Percentiles rank a stretch among this genome's conserved stretches.
phyloP scores from a whole-genome alignment of 2,888 invertebrate species.

The Hydrotaea diabolus region DNA sequence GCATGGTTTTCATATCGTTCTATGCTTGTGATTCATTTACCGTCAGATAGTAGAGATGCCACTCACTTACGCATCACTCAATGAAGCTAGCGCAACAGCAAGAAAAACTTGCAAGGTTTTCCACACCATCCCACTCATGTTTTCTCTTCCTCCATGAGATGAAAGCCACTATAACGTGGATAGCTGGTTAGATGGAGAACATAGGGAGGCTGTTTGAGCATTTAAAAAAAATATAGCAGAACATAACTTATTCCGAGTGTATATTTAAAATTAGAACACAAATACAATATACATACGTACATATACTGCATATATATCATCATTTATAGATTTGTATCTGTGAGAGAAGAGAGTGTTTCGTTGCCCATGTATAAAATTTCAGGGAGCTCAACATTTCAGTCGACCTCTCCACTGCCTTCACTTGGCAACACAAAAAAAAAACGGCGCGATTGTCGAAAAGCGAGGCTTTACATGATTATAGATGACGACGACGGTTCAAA shows the following conservation, averaged over 20 bases:
- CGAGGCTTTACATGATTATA: not conserved
- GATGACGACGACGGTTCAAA: not conserved
- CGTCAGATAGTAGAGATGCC: not conserved
- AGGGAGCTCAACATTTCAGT: not conserved
- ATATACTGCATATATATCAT: not conserved
- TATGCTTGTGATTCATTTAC: not conserved
- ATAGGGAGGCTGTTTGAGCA: not conserved
- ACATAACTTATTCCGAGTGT: not conserved
- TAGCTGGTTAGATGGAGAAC: not conserved
- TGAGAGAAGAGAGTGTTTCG: not conserved
- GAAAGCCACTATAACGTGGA: not conserved
- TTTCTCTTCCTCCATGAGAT: not conserved
- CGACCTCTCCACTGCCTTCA: not conserved
- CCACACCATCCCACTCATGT: not conserved
- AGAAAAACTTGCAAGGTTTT: not conserved
- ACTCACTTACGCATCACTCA: no score
- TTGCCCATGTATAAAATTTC: not conserved
- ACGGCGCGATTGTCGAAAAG: not conserved
- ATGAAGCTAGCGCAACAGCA: not conserved
- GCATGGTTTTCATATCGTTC: no score
- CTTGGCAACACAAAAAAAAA: not conserved
- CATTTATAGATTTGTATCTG: not conserved
- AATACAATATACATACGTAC: not conserved
- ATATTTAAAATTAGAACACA: constrained; percentile 5
- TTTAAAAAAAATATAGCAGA: constrained; percentile 1